A percentile compares a stretch with the other conserved stretches of the same genome.
Conservation (phyloP, 2,888 invertebrate genomes). For the Acanthopleura granulata region DNA sequence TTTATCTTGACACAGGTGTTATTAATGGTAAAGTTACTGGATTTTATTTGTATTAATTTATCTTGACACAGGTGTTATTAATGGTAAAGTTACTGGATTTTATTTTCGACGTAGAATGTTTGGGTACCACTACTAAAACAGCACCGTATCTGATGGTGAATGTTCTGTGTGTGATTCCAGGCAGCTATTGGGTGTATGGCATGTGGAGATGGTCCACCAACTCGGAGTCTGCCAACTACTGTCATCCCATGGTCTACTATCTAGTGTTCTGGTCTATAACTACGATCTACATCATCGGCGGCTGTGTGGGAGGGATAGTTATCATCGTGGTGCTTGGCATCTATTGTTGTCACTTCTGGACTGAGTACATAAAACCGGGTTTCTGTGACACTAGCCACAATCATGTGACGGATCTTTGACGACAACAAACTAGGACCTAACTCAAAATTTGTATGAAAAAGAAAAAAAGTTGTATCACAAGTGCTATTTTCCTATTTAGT, state of each 20-base stretch:
- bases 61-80: too few species aligned
- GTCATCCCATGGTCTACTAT: conserved; percentile 14
- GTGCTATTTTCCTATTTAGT: conserved; percentile 10
- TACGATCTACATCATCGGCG: conserved; percentile 9
- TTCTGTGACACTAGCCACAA: not conserved
- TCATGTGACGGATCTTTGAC: not conserved
- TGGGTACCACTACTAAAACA: too few species aligned
- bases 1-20: too few species aligned
- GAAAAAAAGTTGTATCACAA: not conserved
- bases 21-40: too few species aligned
- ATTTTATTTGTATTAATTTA: too few species aligned
- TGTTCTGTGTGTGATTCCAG: not conserved
- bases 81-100: too few species aligned
- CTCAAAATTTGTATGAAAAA: not conserved
- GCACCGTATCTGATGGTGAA: not conserved
- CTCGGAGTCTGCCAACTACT: not conserved
- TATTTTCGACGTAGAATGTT: too few species aligned
- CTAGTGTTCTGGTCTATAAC: conserved; percentile 17
- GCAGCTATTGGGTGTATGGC: conserved; percentile 13
- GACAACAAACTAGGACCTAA: not conserved
- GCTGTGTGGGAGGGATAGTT: conserved; percentile 10
- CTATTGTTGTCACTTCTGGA: conserved; percentile 14
- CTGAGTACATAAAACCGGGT: conserved; percentile 6
- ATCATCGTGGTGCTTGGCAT: conserved; percentile 12
- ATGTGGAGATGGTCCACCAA: conserved; percentile 7